Percentiles rank a stretch among this genome's conserved stretches.
These are phyloP conservation scores for Notolabrus celidotus DNA, from an alignment of 2,797 vertebrate genomes.

Conservation along the genomic window DNA sequence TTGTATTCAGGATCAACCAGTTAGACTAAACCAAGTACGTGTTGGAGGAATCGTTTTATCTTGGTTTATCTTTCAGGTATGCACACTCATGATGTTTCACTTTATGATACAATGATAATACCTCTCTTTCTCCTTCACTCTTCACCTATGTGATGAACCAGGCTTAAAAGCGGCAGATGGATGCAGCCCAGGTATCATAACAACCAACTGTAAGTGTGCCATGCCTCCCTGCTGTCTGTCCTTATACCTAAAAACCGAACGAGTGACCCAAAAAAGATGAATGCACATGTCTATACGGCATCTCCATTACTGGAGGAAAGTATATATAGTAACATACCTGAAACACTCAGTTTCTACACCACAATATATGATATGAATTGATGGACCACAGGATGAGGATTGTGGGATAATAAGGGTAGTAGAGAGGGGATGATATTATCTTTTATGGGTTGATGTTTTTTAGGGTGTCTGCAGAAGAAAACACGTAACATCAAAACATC, in stretches of 20 bases:
- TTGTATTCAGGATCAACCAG: too few relatives aligned
- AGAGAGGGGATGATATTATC: not conserved
- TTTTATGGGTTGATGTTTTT: not conserved
- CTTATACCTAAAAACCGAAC: not conserved
- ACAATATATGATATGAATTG: too few relatives aligned
- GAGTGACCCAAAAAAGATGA: constrained; percentile 1
- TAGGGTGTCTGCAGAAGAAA: too few relatives aligned
- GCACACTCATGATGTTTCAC: too few relatives aligned
- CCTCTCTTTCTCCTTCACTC: not conserved
- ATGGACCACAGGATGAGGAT: not conserved
- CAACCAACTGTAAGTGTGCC: constrained; percentile 24
- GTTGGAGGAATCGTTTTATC: too few relatives aligned
- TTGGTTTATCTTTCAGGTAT: too few relatives aligned
- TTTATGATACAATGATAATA: not conserved
- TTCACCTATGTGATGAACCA: not conserved
- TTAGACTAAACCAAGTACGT: too few relatives aligned
- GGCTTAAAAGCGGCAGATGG: constrained; percentile 43
- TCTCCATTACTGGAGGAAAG: not conserved
- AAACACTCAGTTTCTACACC: not conserved
- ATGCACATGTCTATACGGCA: not conserved
- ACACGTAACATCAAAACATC: too few relatives aligned
- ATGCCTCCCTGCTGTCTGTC: constrained; percentile 9
- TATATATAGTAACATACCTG: not conserved
- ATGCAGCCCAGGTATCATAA: constrained; percentile 40
- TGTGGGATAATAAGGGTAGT: not conserved